Evolutionary conservation across 2,888 invertebrate species (phyloP), one percentile per base, ranked within the genome.

Genomic region (Campoplex capitator): DNA sequence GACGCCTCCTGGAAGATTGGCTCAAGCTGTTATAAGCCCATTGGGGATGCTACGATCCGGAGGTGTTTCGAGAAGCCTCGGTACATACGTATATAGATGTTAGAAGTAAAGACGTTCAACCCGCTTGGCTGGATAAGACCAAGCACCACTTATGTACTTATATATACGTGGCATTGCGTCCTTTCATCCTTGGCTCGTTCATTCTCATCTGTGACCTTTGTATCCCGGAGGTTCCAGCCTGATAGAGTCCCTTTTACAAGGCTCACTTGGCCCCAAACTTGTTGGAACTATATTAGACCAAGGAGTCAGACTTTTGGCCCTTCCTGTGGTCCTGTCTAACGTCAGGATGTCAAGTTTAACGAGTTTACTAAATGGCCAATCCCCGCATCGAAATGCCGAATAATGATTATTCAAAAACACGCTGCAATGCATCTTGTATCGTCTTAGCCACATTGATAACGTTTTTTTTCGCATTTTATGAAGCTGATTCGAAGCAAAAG

Each of bases 1-100:
- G 93, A 93, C 92, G 92, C 91, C 91, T 91, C 90, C 84, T 89
- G 88, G 91, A 91, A 94, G 93, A 94, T 94, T 94, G 94, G 92
- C 90, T 91, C 91, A 88, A 90, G 91, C 91, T 90, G 90, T 91
- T 90, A 90, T 90, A 89, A 89, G 90, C 91, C 92, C 92, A 90
- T 88, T 88, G 85, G 92, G 91, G 91, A 92, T 89, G 90, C 87
- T 91, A 90, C 90, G 65, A 74, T 73, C 80, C 89, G 83, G 90
- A 93, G 92, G 91, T 92, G 93, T 93, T 91, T 92, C 92, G 92
- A 89, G 85, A 90, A 51, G 71, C 51, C 71, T 32, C 32, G 28
- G 76, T 79, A 74, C 48, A 65, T 85, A 81, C 83, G 85, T 88
- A 51, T 84, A 88, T 87, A 87, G 76, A 71, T 42, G 28, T 18